phyloP scores from a whole-genome alignment of 1,140 invertebrate species.

The Heliconius eleuchia region DNA sequence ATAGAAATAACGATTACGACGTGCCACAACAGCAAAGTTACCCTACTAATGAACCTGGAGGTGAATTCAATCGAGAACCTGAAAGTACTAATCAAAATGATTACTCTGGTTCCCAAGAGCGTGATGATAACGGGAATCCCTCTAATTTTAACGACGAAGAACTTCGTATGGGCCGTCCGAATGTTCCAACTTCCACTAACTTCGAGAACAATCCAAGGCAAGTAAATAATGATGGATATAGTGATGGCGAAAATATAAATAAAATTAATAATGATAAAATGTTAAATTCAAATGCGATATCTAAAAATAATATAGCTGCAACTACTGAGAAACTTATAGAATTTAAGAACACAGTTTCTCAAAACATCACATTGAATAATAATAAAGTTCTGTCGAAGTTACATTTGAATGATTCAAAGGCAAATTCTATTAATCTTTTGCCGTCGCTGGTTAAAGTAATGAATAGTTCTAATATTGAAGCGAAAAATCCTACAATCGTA shows the following conservation, averaged over 20 bases:
- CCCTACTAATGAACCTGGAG: not conserved
- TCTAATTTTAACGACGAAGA: not conserved
- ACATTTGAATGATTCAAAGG: not conserved
- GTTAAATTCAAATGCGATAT: not conserved
- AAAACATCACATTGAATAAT: not conserved
- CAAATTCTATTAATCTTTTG: not conserved
- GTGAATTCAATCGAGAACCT: not conserved
- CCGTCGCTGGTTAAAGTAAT: not conserved
- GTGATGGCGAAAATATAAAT: not conserved
- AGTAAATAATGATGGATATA: not conserved
- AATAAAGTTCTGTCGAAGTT: not conserved
- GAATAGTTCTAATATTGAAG: not conserved
- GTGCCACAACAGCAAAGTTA: not conserved
- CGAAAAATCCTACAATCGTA: not conserved
- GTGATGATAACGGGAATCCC: not conserved
- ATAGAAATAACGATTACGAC: not conserved
- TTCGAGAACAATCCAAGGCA: not conserved
- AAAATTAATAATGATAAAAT: not conserved
- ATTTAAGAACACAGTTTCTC: not conserved
- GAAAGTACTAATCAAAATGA: slow-evolving; percentile 2
- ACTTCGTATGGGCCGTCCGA: not conserved
- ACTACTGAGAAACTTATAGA: not conserved
- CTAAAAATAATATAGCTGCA: not conserved
- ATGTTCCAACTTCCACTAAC: not conserved
- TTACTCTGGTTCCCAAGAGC: not conserved